Base-by-base conservation (phyloP, 2,888 invertebrate genomes). In the Drosophila leonis region DNA sequence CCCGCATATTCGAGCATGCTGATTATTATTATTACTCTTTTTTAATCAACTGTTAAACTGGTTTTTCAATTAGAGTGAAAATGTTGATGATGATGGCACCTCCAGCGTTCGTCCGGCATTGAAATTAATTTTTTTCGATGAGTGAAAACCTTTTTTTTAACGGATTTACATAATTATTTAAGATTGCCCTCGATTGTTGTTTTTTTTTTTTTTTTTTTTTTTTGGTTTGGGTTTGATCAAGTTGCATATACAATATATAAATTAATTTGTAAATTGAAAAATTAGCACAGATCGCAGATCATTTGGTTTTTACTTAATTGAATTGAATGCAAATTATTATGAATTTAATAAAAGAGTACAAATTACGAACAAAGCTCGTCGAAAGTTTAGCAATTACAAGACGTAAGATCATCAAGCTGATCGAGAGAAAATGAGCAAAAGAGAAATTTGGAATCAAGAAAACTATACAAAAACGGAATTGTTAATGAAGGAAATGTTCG, bases 21-120 rank as follows among this genome's bases (percentile, higher is more conserved):
- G 74, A 77, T 80, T 79, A 81, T 83, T 80, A 70, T 78, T 78
- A 76, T 73, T 60, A 64, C 56, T 65, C 62, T 73, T 75, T 75
- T 88, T 85, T 83, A 83, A 83, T 78, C 80, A 83, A 78, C 82
- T 74, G 83, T 70, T 83, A 88, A 86, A 86, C 86, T 86, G 88
- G 85, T 86, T 88, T 86, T 83, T 86, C 86, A 88, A 88, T 88
- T 88, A 86, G 88, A 86, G 86, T 88, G 86, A 86, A 88, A 86
- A 86, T 88, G 82, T 73, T 86, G 86, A 69, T 80, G 86, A 69
- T 80, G 83, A 87, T 87, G 81, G 72, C 80, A 77, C 79, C 76
- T 65, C 80, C 67, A 74, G 65, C 72, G 46, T 27, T 68, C 72
- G 65, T 46, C 46, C 70, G 66, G 62, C 79, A 80, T 74, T 77